Conservation (phyloP, 2,888 invertebrate species). For the Byasa hedistus region DNA sequence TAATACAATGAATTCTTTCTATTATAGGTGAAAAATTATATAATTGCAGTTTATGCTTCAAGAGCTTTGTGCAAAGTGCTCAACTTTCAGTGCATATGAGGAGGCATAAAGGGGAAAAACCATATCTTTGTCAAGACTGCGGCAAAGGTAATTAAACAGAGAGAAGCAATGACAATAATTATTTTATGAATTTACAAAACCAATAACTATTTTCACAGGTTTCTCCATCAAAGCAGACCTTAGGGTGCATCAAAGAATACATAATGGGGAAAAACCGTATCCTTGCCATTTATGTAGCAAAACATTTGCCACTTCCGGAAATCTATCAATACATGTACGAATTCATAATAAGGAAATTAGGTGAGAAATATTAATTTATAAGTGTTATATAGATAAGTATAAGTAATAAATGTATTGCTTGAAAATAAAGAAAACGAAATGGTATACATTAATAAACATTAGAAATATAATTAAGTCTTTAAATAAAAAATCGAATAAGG, state of each 20-base stretch:
- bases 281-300: slow-evolving; percentile 67
- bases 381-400: no score
- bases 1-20: not conserved
- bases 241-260: slow-evolving; percentile 67
- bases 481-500: no score
- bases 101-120: slow-evolving; percentile 70
- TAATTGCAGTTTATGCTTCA: slow-evolving; percentile 68
- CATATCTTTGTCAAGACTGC: slow-evolving; percentile 69
- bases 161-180: not conserved
- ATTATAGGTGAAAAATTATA: slow-evolving; percentile 65
- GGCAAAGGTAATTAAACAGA: slow-evolving; percentile 62
- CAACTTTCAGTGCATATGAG: slow-evolving; percentile 71
- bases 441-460: no score
- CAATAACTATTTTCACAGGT: slow-evolving; percentile 43
- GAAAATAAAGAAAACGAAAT: no score
- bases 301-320: slow-evolving; percentile 71
- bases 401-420: no score
- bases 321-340: slow-evolving; percentile 68
- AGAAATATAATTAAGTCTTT: no score
- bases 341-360: slow-evolving; percentile 74
- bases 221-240: slow-evolving; percentile 70
- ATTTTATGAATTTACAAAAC: not conserved
- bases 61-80: slow-evolving; percentile 68
- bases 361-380: no score
- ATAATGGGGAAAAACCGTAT: slow-evolving; percentile 75